phyloP scores from a whole-genome alignment of 2,888 invertebrate species.

The Tridacna gigas region DNA sequence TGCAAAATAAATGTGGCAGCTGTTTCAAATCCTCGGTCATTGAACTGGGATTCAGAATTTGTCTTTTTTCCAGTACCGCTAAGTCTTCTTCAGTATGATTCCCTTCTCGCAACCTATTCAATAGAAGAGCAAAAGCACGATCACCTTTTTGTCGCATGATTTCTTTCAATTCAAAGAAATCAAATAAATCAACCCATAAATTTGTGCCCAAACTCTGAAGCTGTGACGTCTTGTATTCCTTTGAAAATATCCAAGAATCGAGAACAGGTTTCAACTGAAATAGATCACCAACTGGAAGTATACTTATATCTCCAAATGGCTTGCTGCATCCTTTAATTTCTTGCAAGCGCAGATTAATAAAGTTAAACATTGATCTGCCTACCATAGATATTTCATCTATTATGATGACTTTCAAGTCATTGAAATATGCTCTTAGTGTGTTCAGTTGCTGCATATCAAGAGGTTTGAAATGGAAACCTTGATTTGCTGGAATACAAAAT shows the following conservation, averaged over 20 bases:
- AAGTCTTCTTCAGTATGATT: conserved; percentile 33
- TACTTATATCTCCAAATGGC: conserved; percentile 27
- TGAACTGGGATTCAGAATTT: not conserved
- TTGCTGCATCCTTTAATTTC: conserved; percentile 29
- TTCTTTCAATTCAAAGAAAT: conserved; percentile 27
- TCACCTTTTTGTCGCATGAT: conserved; percentile 68
- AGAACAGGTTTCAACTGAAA: conserved; percentile 54
- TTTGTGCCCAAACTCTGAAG: conserved; percentile 9
- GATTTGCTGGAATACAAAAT: conserved; percentile 50
- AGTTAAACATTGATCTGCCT: conserved; percentile 61
- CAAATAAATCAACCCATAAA: conserved; percentile 39
- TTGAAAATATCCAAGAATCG: conserved; percentile 62
- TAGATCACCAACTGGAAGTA: conserved; percentile 43
- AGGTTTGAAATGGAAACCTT: conserved; percentile 44
- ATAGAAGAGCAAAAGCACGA: conserved; percentile 51
- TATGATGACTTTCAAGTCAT: conserved; percentile 40
- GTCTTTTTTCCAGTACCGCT: not conserved
- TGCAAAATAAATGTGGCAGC: conserved; percentile 24
- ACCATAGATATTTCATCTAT: conserved; percentile 72
- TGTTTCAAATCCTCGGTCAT: not conserved
- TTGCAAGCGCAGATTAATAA: conserved; percentile 55
- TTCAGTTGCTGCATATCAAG: conserved; percentile 59
- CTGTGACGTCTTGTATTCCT: not conserved
- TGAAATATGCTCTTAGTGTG: conserved; percentile 15
- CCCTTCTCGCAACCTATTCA: conserved; percentile 59